These are phyloP conservation scores for Pachliopta kotzebuea DNA, from an alignment of 2,888 invertebrate genomes.

Conservation along the genomic window DNA sequence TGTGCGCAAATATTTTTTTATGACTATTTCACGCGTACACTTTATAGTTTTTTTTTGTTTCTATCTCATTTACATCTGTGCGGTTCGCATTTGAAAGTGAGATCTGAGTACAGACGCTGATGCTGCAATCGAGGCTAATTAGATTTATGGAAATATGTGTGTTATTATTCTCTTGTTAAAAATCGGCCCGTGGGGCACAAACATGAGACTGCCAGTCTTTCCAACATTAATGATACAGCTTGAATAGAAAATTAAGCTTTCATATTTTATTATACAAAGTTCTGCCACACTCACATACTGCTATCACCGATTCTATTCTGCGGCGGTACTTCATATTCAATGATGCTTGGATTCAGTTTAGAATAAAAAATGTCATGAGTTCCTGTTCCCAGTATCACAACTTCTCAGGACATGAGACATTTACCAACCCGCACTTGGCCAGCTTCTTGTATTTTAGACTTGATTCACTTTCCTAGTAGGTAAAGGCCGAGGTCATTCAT, in stretches of 20 bases:
- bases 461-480: no score
- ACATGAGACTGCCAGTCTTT: slow-evolving; percentile 11
- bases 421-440: no score
- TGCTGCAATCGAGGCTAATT: slow-evolving; percentile 39
- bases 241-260: slow-evolving; percentile 3
- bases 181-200: slow-evolving; percentile 29
- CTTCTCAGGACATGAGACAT: no score
- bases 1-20: slow-evolving; percentile 11
- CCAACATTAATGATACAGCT: slow-evolving; percentile 17
- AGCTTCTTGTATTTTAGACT: no score
- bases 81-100: slow-evolving; percentile 39
- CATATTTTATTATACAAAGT: not conserved
- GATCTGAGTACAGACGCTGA: slow-evolving; percentile 36
- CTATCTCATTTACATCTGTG: slow-evolving; percentile 24
- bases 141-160: slow-evolving; percentile 36
- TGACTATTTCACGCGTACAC: slow-evolving; percentile 4
- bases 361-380: no score
- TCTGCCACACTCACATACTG: not conserved
- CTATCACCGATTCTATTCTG: no score
- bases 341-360: no score
- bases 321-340: no score
- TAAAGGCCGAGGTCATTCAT: no score
- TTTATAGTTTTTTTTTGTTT: slow-evolving; percentile 16
- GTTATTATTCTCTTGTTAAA: slow-evolving; percentile 35
- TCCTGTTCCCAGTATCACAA: no score